A percentile compares a stretch with the other conserved stretches of the same genome.
These are phyloP conservation scores for Fringilla coelebs DNA, from an alignment of 2,797 vertebrate genomes.

Conservation along the genomic window DNA sequence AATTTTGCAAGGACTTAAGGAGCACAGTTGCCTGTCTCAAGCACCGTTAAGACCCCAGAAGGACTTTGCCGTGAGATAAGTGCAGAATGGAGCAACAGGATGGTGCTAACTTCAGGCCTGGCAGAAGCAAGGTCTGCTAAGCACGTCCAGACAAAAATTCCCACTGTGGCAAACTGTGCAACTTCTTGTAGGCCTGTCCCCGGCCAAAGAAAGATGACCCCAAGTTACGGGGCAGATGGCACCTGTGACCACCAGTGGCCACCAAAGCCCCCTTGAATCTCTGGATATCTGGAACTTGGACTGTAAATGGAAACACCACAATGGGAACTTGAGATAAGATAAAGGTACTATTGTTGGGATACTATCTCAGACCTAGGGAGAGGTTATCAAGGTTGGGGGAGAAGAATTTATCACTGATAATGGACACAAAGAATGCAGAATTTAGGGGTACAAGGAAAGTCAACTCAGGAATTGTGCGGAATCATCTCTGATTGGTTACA, in stretches of 20 bases:
- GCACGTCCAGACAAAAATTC: not conserved
- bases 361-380: not conserved
- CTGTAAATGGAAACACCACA: not conserved
- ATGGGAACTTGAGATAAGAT: not conserved
- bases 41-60: not conserved
- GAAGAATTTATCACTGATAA: not conserved
- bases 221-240: not conserved
- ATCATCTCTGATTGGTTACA: not conserved
- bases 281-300: not conserved
- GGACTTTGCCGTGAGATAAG: not conserved
- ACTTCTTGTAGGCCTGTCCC: not conserved
- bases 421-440: not conserved
- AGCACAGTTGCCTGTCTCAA: not conserved
- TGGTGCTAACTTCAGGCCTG: not conserved
- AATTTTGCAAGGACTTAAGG: not conserved
- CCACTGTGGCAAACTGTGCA: not conserved
- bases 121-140: not conserved
- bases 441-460: not conserved
- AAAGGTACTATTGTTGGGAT: not conserved
- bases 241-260: not conserved
- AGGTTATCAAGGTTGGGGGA: not conserved
- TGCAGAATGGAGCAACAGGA: not conserved
- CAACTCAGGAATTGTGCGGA: not conserved
- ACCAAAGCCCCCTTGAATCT: not conserved
- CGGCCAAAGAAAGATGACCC: not conserved